Conservation (phyloP, 2,888 invertebrate species). For the Drosophila flavopinicola region DNA sequence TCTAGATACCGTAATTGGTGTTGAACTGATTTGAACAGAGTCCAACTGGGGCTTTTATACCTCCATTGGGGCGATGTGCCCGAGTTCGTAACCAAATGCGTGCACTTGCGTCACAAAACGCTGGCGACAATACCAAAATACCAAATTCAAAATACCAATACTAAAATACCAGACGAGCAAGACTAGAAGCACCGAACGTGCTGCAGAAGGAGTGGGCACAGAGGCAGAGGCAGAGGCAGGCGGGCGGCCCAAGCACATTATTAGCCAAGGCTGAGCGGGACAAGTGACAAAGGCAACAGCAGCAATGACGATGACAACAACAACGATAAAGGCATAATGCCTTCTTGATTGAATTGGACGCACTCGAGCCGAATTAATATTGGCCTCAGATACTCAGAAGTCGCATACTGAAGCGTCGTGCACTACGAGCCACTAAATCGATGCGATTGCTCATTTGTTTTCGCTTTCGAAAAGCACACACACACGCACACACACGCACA, state of each 20-base stretch:
- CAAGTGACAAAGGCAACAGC: constrained; percentile 59
- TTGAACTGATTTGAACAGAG: constrained; percentile 80
- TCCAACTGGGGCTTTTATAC: constrained; percentile 80
- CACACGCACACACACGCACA: constrained; percentile 20
- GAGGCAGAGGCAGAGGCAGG: constrained; percentile 3
- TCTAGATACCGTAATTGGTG: constrained; percentile 82
- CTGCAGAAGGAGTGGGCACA: constrained; percentile 2
- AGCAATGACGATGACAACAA: constrained; percentile 36
- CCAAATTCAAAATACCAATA: constrained; percentile 41
- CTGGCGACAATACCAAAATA: constrained; percentile 56
- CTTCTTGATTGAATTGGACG: constrained; percentile 77
- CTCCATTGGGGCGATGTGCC: constrained; percentile 54
- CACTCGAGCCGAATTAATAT: constrained; percentile 73
- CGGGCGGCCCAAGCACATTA: constrained; percentile 46
- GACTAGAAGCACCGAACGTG: constrained; percentile 65
- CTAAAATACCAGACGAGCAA: constrained; percentile 48
- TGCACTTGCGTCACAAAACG: constrained; percentile 69
- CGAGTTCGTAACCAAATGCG: constrained; percentile 58
- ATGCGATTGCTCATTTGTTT: constrained; percentile 60
- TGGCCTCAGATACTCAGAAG: constrained; percentile 73
- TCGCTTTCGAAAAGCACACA: constrained; percentile 70
- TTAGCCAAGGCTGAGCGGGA: constrained; percentile 65
- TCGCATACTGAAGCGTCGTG: constrained; percentile 68
- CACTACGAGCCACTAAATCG: constrained; percentile 55
- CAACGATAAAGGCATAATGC: constrained; percentile 58